A percentile compares a stretch with the other conserved stretches of the same genome.
Evolutionary conservation across 2,888 invertebrate genomes (phyloP).

Genomic region (Drosophila borealis): DNA sequence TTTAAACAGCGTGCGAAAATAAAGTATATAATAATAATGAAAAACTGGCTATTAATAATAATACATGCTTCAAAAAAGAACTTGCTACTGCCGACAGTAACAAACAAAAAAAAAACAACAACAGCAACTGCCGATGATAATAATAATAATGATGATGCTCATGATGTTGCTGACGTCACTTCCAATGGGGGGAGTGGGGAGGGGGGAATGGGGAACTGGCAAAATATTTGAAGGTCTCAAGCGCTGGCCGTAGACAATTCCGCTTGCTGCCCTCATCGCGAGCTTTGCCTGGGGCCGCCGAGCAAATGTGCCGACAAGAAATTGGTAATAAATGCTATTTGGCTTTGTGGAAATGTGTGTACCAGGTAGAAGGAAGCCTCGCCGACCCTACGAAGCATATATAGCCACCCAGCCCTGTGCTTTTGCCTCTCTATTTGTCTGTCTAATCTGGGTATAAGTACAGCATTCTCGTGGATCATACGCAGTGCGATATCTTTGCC

Average conservation of each 20-base stretch:
- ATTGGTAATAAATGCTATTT: too few relatives aligned
- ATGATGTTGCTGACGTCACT: conserved; percentile 44
- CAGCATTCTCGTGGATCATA: too few relatives aligned
- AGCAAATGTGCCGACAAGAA: too few relatives aligned
- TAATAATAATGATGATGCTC: conserved; percentile 11
- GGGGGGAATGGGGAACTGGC: neutral
- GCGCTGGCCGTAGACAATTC: conserved; percentile 8
- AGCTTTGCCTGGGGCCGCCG: neutral
- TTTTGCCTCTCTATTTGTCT: too few relatives aligned
- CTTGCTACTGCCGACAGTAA: conserved; percentile 28
- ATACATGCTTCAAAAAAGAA: conserved; percentile 30
- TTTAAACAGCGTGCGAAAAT: conserved; percentile 36
- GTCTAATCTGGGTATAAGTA: too few relatives aligned
- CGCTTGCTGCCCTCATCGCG: neutral
- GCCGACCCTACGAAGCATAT: too few relatives aligned
- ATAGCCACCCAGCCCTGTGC: too few relatives aligned
- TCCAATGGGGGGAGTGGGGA: neutral
- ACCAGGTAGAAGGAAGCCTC: too few relatives aligned
- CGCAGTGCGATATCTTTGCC: too few relatives aligned
- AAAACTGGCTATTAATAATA: conserved; percentile 43
- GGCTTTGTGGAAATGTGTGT: too few relatives aligned
- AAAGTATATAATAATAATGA: conserved; percentile 19
- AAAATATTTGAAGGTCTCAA: neutral
- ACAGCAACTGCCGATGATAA: conserved; percentile 1
- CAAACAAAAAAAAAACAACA: conserved; percentile 7